Evolutionary conservation across 2,797 vertebrate species (phyloP), one percentile per base, ranked within the genome.

Genomic region (Schizopygopsis pylzovi): DNA sequence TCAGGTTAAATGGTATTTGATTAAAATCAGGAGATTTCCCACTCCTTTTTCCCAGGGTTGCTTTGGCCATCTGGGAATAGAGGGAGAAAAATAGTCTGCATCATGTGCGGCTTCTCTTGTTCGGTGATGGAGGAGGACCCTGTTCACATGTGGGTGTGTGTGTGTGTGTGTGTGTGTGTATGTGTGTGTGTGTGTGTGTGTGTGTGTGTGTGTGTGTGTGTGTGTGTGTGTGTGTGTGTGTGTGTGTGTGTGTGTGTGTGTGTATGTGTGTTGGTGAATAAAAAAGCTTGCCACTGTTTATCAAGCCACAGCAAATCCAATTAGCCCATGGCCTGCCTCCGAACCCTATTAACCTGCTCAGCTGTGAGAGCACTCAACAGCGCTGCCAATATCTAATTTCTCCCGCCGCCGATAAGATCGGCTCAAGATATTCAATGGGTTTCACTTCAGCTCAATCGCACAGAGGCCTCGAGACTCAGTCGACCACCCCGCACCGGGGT

Each of bases 361-460:
- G 97, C 96, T 96, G 96, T 94, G 95, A 97, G 96, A 96, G 94
- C 95, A 95, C 96, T 96, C 95, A 95, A 93, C 96, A 93, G 96
- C 95, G 92, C 97, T 97, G 97, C 98, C 97, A 97, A 98, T 98
- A 98, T 98, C 97, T 98, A 97, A 99, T 99, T 98, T 97, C 97
- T 97, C 93, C 91, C 63, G 93, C 88, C 86, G 91, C 94, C 92
- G 98, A 99, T 99, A 99, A 97, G 96, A 99, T 99, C 98, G 94
- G 96, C 95, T 93, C 93, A 92, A 96, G 97, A 97, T 96, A 97
- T 97, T 98, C 96, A 96, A 95, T 95, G 96, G 96, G 96, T 96
- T 96, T 97, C 96, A 95, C 96, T 95, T 89, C 89, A 59, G 95
- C 94, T 95, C 94, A 95, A 93, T 95, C 95, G 92, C 94, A 85